Base-by-base conservation (phyloP, 1,140 invertebrate genomes). In the Oncopodura yosiiana region DNA sequence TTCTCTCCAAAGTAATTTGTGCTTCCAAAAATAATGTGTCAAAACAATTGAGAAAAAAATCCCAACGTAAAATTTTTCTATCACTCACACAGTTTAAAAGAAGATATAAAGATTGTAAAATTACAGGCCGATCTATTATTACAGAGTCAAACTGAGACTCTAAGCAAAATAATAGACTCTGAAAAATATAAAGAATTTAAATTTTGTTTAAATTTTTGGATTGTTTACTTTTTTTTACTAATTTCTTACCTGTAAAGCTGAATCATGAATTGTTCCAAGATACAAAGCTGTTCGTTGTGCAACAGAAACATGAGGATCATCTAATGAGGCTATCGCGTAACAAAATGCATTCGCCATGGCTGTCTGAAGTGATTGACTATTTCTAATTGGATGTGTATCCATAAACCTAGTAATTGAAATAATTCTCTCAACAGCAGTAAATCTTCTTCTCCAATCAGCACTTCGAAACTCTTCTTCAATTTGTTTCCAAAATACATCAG, bases 31-130 rank as follows among this genome's bases (percentile, higher is more conserved):
- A 94, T 2, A 99, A 73, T 0, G 89, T 84, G 68, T 99, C 95
- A 70, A 99, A 98, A 42, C 94, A 79, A 70, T 93, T 93, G 3
- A 97, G 76, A 69, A 99, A 99, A 74, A 99, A 99, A 53, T 98
- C 92, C 94, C 95, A 99, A 1, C 83, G 82, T 6, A 99, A 75
- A 56, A 98, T 88, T 60, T 82, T 81, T 34, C 92, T 76, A 67
- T 96, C 89, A 56, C 84, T 86, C 2, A 99, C 76, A 5, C 88
- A 85, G 68, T 94, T 95, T 66, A 94, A 87, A 2, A 99, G 75
- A 68, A 97, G 88, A 71, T 94, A 92, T 16, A 99, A 77, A 0
- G 88, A 86, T 70, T 96, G 91, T n/a, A 99, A 78, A 27, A 99
- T 91, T 79, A 99, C 87, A 0, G 94, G 91, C 29, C 96, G 78